These are phyloP conservation scores for Dicaeum eximium DNA, from an alignment of 2,113 vertebrate genomes.

Conservation along the genomic window DNA sequence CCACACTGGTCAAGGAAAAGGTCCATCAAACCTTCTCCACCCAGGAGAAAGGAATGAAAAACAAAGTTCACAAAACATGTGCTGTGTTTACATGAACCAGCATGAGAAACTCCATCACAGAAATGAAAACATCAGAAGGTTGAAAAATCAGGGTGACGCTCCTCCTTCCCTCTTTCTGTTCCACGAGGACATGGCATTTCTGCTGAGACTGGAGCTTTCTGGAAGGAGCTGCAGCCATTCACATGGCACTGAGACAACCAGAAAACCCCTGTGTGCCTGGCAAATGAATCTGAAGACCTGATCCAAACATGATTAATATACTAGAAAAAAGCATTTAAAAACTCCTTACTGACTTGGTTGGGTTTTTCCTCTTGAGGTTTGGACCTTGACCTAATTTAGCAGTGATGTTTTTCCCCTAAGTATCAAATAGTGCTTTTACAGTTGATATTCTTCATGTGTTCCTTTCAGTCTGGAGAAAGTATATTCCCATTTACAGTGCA, in stretches of 20 bases:
- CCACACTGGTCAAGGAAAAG: no score
- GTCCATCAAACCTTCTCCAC: no score
- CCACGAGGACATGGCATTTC: fast-evolving
- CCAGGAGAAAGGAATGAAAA: no score
- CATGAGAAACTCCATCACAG: no score
- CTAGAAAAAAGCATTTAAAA: background rate
- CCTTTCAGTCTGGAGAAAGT: background rate
- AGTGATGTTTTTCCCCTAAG: background rate
- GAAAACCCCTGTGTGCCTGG: background rate
- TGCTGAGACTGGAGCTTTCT: background rate
- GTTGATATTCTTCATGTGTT: background rate
- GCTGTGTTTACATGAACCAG: no score
- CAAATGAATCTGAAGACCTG: background rate
- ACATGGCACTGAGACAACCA: background rate
- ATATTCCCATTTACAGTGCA: background rate
- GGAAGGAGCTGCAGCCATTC: background rate
- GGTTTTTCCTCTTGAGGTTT: background rate
- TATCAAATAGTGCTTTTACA: background rate
- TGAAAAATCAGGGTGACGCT: no score
- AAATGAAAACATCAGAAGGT: no score
- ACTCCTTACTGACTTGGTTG: background rate
- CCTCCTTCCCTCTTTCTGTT: background rate
- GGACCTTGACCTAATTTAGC: background rate
- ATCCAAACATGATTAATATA: background rate
- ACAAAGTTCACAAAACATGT: no score